Percentiles rank a stretch among this genome's conserved stretches.
Conservation (phyloP, 1,140 invertebrate species). For the Bathynomus jamesi region DNA sequence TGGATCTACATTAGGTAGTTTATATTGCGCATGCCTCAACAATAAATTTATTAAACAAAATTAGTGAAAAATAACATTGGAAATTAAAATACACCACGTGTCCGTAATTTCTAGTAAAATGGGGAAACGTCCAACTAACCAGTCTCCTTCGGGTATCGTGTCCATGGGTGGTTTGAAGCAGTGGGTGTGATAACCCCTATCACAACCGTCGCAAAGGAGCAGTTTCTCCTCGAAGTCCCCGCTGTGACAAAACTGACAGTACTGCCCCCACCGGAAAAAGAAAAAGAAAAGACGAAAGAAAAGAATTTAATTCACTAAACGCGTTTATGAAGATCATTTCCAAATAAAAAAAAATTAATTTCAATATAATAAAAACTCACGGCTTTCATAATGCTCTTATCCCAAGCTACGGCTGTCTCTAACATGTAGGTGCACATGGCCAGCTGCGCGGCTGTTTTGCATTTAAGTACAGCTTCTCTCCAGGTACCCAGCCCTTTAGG, state of each 20-base stretch:
- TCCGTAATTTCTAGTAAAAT: too few relatives aligned
- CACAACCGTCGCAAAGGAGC: slow-evolving; percentile 91
- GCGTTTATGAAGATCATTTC: slow-evolving; percentile 11
- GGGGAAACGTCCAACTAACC: too few relatives aligned
- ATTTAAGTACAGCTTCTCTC: slow-evolving; percentile 74
- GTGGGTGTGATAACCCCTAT: slow-evolving; percentile 96
- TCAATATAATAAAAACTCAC: slow-evolving; percentile 52
- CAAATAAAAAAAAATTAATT: slow-evolving; percentile 17
- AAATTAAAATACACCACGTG: too few relatives aligned
- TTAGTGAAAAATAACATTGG: too few relatives aligned
- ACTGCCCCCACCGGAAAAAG: slow-evolving; percentile 65
- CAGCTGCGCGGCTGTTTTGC: slow-evolving; percentile 77
- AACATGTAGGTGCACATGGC: slow-evolving; percentile 83
- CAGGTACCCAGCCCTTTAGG: slow-evolving; percentile 61
- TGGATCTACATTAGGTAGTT: too few relatives aligned
- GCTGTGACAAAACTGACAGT: slow-evolving; percentile 91
- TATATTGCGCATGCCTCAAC: too few relatives aligned
- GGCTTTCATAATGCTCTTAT: slow-evolving; percentile 98
- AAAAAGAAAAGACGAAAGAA: slow-evolving; percentile 1
- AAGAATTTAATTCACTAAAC: slow-evolving; percentile 1
- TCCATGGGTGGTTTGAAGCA: slow-evolving; percentile 97
- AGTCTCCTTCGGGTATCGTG: slow-evolving; percentile 90
- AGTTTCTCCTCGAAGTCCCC: slow-evolving; percentile 94
- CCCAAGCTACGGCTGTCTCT: slow-evolving; percentile 89
- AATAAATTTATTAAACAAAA: too few relatives aligned